Conservation (phyloP, 2,888 invertebrate genomes). For the Chorisops tibialis region DNA sequence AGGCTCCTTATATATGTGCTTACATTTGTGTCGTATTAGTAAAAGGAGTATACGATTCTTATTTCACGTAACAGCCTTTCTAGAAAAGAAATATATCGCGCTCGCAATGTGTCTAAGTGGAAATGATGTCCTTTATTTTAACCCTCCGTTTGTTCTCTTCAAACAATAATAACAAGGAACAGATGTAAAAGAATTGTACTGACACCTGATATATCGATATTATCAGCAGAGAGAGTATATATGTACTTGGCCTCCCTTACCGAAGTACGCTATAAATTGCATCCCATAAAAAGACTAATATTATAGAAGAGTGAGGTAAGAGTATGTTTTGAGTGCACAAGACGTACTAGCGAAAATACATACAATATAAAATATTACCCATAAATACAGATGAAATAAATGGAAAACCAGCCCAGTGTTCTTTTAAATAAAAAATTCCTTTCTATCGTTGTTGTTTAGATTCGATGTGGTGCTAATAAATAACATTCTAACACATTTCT, state of each 20-base stretch:
- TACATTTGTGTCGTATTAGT: not conserved
- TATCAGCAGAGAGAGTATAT: conserved; percentile 1
- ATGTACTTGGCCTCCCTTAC: too few species aligned
- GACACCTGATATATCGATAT: conserved; percentile 22
- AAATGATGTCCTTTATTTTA: not conserved
- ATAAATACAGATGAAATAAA: conserved; percentile 9
- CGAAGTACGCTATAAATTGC: not conserved
- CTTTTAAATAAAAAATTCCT: conserved; percentile 24
- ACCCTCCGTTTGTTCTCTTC: not conserved
- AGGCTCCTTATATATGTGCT: too few species aligned
- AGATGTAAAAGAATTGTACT: not conserved
- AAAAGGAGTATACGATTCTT: not conserved
- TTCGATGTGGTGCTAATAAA: conserved; percentile 2
- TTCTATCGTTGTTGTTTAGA: not conserved
- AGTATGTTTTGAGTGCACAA: not conserved
- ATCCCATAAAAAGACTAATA: not conserved
- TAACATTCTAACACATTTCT: not conserved
- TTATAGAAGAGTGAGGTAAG: not conserved
- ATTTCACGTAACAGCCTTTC: too few species aligned
- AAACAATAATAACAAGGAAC: not conserved
- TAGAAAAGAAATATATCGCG: too few species aligned
- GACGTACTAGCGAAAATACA: not conserved
- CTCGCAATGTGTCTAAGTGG: not conserved
- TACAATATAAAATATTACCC: conserved; percentile 21
- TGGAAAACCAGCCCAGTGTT: conserved; percentile 1